A percentile compares a stretch with the other conserved stretches of the same genome.
These are phyloP conservation scores for Argyra leucocephala DNA, from an alignment of 2,888 invertebrate genomes.

Conservation along the genomic window DNA sequence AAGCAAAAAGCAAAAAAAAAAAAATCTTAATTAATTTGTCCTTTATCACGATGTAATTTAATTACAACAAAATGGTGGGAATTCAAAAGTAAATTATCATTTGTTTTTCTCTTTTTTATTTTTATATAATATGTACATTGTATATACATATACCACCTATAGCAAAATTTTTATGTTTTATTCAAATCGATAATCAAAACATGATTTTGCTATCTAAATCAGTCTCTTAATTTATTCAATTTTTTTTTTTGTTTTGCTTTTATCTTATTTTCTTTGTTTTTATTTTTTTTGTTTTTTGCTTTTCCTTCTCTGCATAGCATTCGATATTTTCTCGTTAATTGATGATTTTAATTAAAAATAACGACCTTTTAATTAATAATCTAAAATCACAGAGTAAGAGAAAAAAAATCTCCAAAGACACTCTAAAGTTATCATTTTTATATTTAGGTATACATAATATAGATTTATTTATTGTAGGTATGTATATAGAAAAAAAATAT, in stretches of 20 bases:
- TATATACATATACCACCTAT: neutral
- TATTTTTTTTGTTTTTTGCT: neutral
- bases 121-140: neutral
- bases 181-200: neutral
- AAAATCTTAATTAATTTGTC: neutral
- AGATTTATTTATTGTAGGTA: no score
- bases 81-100: neutral
- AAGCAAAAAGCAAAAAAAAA: neutral
- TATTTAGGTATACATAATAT: no score
- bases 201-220: constrained; percentile 4
- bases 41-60: neutral
- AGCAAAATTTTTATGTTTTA: neutral
- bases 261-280: no score
- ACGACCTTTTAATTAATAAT: constrained; percentile 6
- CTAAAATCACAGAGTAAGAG: neutral
- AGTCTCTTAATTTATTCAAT: neutral
- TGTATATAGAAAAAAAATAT: no score
- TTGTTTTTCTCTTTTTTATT: neutral
- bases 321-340: neutral
- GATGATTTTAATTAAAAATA: constrained; percentile 6
- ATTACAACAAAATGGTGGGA: neutral
- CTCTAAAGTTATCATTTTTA: neutral
- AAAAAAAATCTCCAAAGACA: neutral
- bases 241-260: neutral
- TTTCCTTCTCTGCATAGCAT: neutral